These are phyloP conservation scores for Callyntrura sp. DNA, from an alignment of 2,888 invertebrate genomes.

Conservation along the genomic window DNA sequence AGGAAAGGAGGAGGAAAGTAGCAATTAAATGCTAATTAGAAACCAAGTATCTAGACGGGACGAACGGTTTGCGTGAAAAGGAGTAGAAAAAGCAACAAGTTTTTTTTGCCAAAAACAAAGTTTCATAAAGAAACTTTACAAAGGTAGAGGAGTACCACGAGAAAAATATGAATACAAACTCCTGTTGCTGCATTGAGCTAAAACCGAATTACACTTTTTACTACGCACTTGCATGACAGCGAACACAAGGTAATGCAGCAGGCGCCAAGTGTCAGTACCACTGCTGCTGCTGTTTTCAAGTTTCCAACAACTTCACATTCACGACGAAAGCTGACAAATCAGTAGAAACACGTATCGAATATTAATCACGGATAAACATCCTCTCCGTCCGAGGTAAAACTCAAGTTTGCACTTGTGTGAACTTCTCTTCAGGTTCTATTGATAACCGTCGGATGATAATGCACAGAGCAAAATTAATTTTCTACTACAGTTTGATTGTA, in stretches of 20 bases:
- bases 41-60: conserved; percentile 44
- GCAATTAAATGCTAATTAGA: conserved; percentile 70
- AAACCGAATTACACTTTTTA: not conserved
- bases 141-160: too few relatives aligned
- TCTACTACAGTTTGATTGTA: not conserved
- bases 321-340: not conserved
- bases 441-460: not conserved
- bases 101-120: not conserved
- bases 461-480: not conserved
- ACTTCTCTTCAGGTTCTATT: too few relatives aligned
- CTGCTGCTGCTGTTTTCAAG: not conserved
- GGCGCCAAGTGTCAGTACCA: too few relatives aligned
- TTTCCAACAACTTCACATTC: conserved; percentile 28
- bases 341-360: not conserved
- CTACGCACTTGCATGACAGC: not conserved
- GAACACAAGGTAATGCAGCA: not conserved
- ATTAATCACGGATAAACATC: too few relatives aligned
- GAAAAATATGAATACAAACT: not conserved
- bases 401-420: too few relatives aligned
- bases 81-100: conserved; percentile 53
- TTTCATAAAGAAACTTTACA: conserved; percentile 11
- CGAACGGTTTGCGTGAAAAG: conserved; percentile 27
- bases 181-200: too few relatives aligned
- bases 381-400: too few relatives aligned
- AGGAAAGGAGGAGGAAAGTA: conserved; percentile 58